These are phyloP conservation scores for Drosophila mulleri DNA, from an alignment of 2,888 invertebrate genomes.

Conservation along the genomic window DNA sequence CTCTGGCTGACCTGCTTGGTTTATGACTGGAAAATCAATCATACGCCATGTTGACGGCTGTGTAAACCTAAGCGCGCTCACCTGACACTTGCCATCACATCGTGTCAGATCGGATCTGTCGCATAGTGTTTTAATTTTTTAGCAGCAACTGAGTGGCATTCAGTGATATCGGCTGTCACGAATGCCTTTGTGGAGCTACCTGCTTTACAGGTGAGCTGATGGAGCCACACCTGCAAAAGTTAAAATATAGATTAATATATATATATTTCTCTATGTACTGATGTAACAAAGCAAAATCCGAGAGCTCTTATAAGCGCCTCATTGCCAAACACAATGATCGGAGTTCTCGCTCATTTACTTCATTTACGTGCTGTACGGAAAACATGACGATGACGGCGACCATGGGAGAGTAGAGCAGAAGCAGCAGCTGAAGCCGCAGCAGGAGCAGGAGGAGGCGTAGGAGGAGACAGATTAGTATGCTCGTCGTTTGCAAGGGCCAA, in stretches of 20 bases:
- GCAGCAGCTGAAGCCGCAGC: not conserved
- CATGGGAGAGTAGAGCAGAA: not conserved
- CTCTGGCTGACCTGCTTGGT: conserved; percentile 32
- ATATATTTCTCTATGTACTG: not conserved
- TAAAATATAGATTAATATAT: not conserved
- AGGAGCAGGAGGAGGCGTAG: conserved; percentile 9
- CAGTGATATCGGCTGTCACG: conserved; percentile 76
- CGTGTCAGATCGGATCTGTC: conserved; percentile 42
- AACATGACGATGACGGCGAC: conserved; percentile 6
- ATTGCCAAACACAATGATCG: conserved; percentile 54
- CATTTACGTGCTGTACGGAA: conserved; percentile 35
- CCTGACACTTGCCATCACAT: conserved; percentile 48
- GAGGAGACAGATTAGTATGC: conserved; percentile 73
- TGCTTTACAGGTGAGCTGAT: conserved; percentile 3
- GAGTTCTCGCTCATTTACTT: conserved; percentile 32
- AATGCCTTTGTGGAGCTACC: conserved; percentile 49
- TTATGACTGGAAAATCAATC: conserved; percentile 75
- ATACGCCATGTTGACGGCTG: conserved; percentile 67
- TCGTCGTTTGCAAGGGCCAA: conserved; percentile 53
- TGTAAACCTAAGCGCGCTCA: conserved; percentile 39
- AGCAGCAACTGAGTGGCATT: conserved; percentile 63
- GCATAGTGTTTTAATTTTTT: conserved; percentile 68
- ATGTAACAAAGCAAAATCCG: conserved; percentile 3
- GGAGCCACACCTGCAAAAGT: conserved; percentile 25
- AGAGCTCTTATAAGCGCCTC: conserved; percentile 42